Evolutionary conservation across 2,797 vertebrate species (phyloP).

Genomic region (Coracias cyanogaster): DNA sequence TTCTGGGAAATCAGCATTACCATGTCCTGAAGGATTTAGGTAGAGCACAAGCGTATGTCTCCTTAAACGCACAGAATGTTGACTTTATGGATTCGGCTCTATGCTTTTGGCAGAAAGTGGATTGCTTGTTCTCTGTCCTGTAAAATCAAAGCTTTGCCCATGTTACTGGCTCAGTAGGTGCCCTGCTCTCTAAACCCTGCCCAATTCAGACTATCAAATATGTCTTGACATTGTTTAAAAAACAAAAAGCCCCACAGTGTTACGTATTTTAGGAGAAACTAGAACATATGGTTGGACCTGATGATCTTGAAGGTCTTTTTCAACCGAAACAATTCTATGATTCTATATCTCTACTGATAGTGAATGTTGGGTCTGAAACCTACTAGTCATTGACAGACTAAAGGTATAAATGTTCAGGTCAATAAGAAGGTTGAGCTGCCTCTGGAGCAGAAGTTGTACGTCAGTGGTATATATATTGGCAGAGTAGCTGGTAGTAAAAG

Average conservation of each 20-base stretch:
- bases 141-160: not conserved
- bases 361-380: not conserved
- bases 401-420: not conserved
- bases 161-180: not conserved
- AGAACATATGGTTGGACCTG: too few relatives aligned
- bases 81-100: not conserved
- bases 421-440: not conserved
- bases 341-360: not conserved
- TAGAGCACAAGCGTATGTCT: not conserved
- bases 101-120: not conserved
- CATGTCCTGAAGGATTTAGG: not conserved
- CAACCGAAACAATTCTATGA: too few relatives aligned
- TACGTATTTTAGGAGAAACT: not conserved
- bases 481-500: not conserved
- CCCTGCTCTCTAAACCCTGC: not conserved
- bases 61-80: not conserved
- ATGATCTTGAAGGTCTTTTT: too few relatives aligned
- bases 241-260: too few relatives aligned
- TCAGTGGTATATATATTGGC: not conserved
- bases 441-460: not conserved
- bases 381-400: accelerated
- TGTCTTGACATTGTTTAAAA: not conserved
- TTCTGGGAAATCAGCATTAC: not conserved
- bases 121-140: not conserved
- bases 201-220: not conserved